These are phyloP conservation scores for Phasianus colchicus DNA, from an alignment of 2,113 vertebrate species.

Conservation along the genomic window DNA sequence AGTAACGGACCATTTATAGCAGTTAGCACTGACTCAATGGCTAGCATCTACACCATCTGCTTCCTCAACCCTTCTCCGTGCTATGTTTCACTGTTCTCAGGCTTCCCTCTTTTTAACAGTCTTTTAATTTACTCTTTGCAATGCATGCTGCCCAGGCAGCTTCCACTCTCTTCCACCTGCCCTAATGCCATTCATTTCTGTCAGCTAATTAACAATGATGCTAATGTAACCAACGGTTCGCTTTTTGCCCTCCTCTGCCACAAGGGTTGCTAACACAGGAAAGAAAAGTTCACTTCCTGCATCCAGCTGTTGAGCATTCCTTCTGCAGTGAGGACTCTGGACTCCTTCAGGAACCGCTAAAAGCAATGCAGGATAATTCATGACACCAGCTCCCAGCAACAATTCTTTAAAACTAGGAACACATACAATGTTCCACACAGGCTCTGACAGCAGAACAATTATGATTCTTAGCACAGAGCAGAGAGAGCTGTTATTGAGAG, in stretches of 20 bases:
- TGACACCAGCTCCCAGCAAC: not conserved
- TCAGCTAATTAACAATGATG: not conserved
- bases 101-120: not conserved
- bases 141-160: fast-evolving
- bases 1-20: not conserved
- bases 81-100: not conserved
- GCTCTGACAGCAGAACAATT: not conserved
- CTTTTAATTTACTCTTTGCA: not conserved
- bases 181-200: not conserved
- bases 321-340: not conserved
- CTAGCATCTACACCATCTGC: not conserved
- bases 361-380: not conserved
- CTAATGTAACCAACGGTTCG: not conserved
- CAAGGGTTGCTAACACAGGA: not conserved
- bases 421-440: not conserved
- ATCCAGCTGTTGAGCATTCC: not conserved
- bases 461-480: not conserved
- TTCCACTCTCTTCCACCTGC: not conserved
- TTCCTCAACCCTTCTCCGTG: not conserved
- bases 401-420: not conserved
- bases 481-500: not conserved
- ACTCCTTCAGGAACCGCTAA: not conserved
- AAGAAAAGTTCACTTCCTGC: not conserved
- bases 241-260: not conserved
- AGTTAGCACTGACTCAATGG: not conserved